phyloP scores from a whole-genome alignment of 2,113 vertebrate genomes.

The Brachionichthys hirsutus region DNA sequence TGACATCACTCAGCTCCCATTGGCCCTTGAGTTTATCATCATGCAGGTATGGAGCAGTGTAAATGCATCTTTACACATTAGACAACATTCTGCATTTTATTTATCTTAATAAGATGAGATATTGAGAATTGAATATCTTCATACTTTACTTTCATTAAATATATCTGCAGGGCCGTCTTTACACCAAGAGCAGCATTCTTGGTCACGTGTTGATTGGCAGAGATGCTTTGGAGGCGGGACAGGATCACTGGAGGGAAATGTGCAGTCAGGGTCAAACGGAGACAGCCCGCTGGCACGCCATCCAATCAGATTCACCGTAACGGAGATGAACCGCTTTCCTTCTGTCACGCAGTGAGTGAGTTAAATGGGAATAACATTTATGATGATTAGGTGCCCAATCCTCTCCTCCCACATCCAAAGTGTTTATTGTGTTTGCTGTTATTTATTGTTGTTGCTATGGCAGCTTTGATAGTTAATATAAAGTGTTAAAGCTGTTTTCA shows the following conservation, averaged over 20 bases:
- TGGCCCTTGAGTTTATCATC: slow-evolving; percentile 77
- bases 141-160: not conserved
- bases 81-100: not conserved
- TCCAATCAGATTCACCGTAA: slow-evolving; percentile 58
- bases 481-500: too few relatives aligned
- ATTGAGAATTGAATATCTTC: not conserved
- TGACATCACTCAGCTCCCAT: slow-evolving; percentile 69
- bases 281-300: slow-evolving; percentile 76
- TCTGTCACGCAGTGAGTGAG: not conserved
- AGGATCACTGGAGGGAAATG: slow-evolving; percentile 83
- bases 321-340: not conserved
- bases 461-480: too few relatives aligned
- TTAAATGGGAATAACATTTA: not conserved
- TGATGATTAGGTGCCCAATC: too few relatives aligned
- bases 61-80: not conserved
- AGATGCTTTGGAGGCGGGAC: slow-evolving; percentile 52
- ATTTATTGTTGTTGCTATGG: not conserved
- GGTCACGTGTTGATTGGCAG: slow-evolving; percentile 77
- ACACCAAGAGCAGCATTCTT: slow-evolving; percentile 72
- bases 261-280: slow-evolving; percentile 76
- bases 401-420: slow-evolving; percentile 3
- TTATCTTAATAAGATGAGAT: not conserved
- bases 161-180: slow-evolving; percentile 74
- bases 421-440: slow-evolving; percentile 12
- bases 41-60: slow-evolving; percentile 77